A percentile compares a stretch with the other conserved stretches of the same genome.
Evolutionary conservation across 2,888 invertebrate species (phyloP).

Genomic region (Proisotoma minuta): DNA sequence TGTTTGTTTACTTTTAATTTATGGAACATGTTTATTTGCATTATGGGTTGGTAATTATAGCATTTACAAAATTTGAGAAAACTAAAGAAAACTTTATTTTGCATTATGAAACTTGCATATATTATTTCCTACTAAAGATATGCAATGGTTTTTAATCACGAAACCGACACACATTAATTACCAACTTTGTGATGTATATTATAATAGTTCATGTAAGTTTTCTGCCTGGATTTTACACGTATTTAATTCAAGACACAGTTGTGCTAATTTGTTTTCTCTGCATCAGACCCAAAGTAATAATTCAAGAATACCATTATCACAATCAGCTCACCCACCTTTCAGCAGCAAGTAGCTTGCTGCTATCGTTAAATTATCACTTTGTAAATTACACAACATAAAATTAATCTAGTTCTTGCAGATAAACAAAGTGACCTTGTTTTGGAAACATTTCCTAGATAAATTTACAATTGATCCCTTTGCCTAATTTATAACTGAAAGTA

Average conservation of each 20-base stretch:
- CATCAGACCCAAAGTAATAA: conserved; percentile 16
- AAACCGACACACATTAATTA: conserved; percentile 15
- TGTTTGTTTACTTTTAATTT: too few species aligned
- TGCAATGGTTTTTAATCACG: conserved; percentile 20
- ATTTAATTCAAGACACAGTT: too few species aligned
- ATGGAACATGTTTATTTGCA: too few species aligned
- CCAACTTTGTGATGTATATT: background rate
- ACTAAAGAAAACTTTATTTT: too few species aligned
- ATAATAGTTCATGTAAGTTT: too few species aligned
- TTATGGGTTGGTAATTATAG: too few species aligned
- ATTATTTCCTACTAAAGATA: too few species aligned
- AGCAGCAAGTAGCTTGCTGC: conserved; percentile 10
- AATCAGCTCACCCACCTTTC: conserved; percentile 1
- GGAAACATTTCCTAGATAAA: conserved; percentile 8
- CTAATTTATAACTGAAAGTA: conserved; percentile 7
- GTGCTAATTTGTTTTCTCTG: too few species aligned
- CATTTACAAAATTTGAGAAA: too few species aligned
- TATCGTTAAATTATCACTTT: conserved; percentile 27
- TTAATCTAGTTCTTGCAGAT: conserved; percentile 14
- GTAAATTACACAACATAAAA: conserved; percentile 23
- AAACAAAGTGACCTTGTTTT: conserved; percentile 15
- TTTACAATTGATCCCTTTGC: conserved; percentile 9
- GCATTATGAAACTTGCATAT: too few species aligned
- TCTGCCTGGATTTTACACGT: too few species aligned
- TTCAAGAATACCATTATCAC: conserved; percentile 10